These are phyloP conservation scores for Drosophila affinis DNA, from an alignment of 2,888 invertebrate species.

Conservation along the genomic window DNA sequence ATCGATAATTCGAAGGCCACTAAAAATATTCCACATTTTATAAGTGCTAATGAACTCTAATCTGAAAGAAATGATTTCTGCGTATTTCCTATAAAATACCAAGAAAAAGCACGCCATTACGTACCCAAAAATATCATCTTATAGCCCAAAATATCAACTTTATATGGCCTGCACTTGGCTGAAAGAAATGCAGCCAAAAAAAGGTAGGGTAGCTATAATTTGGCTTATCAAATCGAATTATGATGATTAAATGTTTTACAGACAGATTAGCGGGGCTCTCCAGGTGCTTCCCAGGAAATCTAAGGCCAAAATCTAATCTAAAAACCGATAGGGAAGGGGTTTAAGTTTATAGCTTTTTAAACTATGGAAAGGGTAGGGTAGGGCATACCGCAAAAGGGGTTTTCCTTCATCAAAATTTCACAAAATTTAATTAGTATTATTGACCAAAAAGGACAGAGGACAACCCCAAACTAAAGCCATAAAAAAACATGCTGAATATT, in stretches of 20 bases:
- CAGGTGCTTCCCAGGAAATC: not conserved
- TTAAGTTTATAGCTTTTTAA: not conserved
- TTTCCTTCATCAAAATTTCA: not conserved
- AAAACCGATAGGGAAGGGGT: not conserved
- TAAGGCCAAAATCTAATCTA: constrained; percentile 28
- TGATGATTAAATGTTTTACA: constrained; percentile 26
- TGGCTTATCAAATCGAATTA: constrained; percentile 31
- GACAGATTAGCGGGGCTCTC: constrained; percentile 4
- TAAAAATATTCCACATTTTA: constrained; percentile 5
- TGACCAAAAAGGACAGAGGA: not conserved
- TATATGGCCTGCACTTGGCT: not conserved
- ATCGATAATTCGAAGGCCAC: not conserved
- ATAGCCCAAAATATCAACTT: constrained; percentile 9
- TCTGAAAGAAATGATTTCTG: constrained; percentile 20
- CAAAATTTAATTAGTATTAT: constrained; percentile 3
- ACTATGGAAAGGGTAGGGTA: not conserved
- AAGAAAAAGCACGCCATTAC: not conserved
- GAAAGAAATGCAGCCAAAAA: not conserved
- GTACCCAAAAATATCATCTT: no score
- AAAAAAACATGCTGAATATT: not conserved
- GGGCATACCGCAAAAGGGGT: not conserved
- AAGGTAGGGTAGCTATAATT: not conserved
- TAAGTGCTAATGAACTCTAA: constrained; percentile 14
- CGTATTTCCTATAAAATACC: constrained; percentile 9
- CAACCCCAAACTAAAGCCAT: not conserved